Evolutionary conservation across 2,113 vertebrate species (phyloP).

Genomic region (Glaucidium brasilianum): DNA sequence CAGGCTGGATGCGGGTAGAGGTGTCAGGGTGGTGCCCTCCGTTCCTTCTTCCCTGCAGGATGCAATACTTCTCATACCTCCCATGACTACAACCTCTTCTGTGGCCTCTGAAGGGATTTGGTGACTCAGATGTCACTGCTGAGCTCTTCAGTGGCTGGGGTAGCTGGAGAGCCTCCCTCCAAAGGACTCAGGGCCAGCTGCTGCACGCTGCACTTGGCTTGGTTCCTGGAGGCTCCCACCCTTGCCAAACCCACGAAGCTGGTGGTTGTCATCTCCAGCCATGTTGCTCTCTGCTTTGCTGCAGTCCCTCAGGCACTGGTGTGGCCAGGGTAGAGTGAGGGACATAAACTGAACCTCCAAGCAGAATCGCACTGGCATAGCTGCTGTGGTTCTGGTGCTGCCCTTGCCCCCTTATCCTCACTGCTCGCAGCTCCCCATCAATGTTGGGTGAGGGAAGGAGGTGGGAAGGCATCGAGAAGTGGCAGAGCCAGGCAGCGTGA

Average conservation of each 20-base stretch:
- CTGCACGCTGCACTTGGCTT: fast-evolving
- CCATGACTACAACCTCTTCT: neutral
- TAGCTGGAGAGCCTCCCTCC: neutral
- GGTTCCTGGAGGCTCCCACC: neutral
- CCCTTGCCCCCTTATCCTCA: neutral
- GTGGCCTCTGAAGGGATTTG: neutral
- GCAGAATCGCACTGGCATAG: neutral
- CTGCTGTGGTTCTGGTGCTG: neutral
- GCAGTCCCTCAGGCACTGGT: neutral
- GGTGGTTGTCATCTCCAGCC: neutral
- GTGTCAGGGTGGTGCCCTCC: neutral
- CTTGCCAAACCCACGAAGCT: neutral
- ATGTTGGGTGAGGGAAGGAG: neutral
- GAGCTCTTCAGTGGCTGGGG: neutral
- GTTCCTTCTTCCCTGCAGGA: neutral
- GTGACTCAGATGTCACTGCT: neutral
- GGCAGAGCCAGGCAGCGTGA: neutral
- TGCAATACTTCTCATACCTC: neutral
- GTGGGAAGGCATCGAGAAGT: neutral
- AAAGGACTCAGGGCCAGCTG: neutral
- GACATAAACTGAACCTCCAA: neutral
- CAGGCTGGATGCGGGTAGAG: neutral
- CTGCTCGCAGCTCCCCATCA: neutral
- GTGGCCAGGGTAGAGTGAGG: neutral
- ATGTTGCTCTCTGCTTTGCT: neutral